Conservation (phyloP, 1,140 invertebrate genomes). For the Zaprionus tsacasi region DNA sequence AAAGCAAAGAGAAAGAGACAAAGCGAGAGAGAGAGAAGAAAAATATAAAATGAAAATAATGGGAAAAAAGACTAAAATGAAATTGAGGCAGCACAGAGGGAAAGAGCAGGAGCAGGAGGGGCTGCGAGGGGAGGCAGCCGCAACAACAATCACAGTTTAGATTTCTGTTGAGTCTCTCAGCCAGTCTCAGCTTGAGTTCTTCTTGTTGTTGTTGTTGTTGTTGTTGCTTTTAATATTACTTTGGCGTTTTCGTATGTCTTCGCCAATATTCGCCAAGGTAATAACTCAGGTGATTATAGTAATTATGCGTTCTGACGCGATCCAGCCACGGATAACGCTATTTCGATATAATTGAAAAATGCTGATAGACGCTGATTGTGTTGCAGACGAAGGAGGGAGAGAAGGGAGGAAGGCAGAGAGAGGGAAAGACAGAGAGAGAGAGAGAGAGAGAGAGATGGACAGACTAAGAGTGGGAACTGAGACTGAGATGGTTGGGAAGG, state of each 20-base stretch:
- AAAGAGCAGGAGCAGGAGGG: not conserved
- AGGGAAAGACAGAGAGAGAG: not conserved
- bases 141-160: conserved; percentile 77
- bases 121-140: not conserved
- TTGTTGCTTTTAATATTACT: conserved; percentile 77
- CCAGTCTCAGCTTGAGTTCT: not conserved
- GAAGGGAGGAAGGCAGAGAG: not conserved
- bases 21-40: conserved; percentile 41
- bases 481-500: not conserved
- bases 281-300: conserved; percentile 84
- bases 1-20: conserved; percentile 34
- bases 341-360: conserved; percentile 84
- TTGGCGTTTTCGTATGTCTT: conserved; percentile 58
- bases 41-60: conserved; percentile 74
- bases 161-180: conserved; percentile 55
- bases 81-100: conserved; percentile 57
- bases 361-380: conserved; percentile 84
- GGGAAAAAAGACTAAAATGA: conserved; percentile 79
- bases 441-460: not conserved
- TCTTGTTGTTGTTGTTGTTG: conserved; percentile 13
- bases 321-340: conserved; percentile 84
- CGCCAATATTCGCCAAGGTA: conserved; percentile 83
- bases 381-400: conserved; percentile 1
- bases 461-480: not conserved
- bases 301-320: conserved; percentile 84